Base-by-base conservation (phyloP, 2,797 vertebrate genomes). In the Phalanger gymnotis region DNA sequence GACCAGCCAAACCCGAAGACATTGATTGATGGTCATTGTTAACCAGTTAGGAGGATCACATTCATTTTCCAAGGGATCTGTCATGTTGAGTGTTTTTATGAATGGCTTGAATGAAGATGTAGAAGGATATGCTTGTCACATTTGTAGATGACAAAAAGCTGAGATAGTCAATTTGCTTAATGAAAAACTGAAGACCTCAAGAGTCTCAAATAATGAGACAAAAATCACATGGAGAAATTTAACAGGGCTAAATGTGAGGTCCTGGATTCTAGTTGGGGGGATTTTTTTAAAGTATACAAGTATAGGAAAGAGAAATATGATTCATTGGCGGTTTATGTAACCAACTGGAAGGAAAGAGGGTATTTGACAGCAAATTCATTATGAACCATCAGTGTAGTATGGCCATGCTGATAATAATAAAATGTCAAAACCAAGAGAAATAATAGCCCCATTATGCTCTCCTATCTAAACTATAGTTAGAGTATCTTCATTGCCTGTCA, bases 131-230 rank as follows among this genome's bases (percentile, higher is more conserved):
- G 54, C 12, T 92, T 66, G 90, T 19, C 58, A 90, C 53, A 66
- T 95, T 96, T 95, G 92, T 16, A 92, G 90, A 93, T 81, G 34
- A 81, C n/a, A 58, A 53, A 94, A 90, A 93, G 7, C n/a, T 47
- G 28, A 95, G 31, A 7, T 34, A 95, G 2, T 54, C 91, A 94
- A 94, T 40, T 53, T 16, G 58, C 61, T 58, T 1, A 90, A 95
- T 94, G 51, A 93, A 31, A 93, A 94, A 93, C 81, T 93, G 55
- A 92, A 94, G 14, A 92, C 58, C 40, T 96, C 30, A 61, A 89
- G 93, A 57, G 27, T 58, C 47, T 47, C 53, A 87, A 93, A 53
- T 89, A 9, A 40, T 56, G 4, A 22, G 58, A 61, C 47, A 6
- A 90, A 90, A 95, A 90, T n/a, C 57, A 47, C 9, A 27, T 27